Evolutionary conservation across 2,888 invertebrate genomes (phyloP).

Genomic region (Scotopteryx bipunctaria): DNA sequence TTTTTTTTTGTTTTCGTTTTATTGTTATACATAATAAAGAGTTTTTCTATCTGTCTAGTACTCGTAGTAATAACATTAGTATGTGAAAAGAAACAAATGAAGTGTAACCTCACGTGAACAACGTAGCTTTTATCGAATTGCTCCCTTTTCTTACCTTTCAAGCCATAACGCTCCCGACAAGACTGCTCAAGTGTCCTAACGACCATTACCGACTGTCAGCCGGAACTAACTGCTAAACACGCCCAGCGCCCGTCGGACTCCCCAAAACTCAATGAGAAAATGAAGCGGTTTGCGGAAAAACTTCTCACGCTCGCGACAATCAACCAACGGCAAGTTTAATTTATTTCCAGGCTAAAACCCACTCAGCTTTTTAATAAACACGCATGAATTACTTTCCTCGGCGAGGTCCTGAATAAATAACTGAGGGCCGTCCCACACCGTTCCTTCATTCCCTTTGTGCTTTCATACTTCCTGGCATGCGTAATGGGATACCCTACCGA

Average conservation of each 20-base stretch:
- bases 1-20: no score
- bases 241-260: conserved; percentile 8
- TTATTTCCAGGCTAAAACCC: conserved; percentile 60
- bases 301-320: conserved; percentile 30
- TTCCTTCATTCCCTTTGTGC: conserved; percentile 70
- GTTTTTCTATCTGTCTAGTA: no score
- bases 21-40: no score
- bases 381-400: conserved; percentile 74
- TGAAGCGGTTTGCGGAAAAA: conserved; percentile 8
- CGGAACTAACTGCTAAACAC: conserved; percentile 26
- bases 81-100: background rate
- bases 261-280: conserved; percentile 21
- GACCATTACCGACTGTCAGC: conserved; percentile 27
- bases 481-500: conserved; percentile 73
- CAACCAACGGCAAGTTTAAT: conserved; percentile 48
- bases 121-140: conserved; percentile 12
- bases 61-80: no score
- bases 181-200: conserved; percentile 23
- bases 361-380: conserved; percentile 72
- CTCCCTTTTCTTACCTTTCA: conserved; percentile 18
- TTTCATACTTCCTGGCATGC: conserved; percentile 69
- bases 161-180: conserved; percentile 19
- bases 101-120: background rate
- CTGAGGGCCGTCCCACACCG: conserved; percentile 68
- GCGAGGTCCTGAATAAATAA: conserved; percentile 75